Base-by-base conservation (phyloP, 2,113 vertebrate species). In the Anhinga rufa region DNA sequence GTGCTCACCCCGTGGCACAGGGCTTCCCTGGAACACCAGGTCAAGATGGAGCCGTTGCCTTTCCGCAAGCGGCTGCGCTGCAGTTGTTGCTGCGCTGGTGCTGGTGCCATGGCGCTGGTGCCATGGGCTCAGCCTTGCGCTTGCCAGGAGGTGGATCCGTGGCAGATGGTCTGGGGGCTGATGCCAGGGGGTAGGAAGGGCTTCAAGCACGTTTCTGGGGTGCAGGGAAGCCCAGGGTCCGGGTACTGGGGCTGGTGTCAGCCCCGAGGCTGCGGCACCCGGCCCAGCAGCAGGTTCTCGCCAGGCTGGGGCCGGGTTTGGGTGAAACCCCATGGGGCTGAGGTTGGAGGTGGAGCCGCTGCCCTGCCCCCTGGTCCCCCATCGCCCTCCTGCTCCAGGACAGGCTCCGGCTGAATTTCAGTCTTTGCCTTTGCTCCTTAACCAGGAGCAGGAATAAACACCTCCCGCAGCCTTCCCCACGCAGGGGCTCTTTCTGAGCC, bases 231-330 rank as follows among this genome's bases (percentile, higher is more conserved):
- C 22, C 9, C 38, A 26, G 38, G 17, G 17, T 25, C n/a, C 0
- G 2, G 38, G 20, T 54, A 31, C n/a, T 2, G 9, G 14, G 31
- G 48, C 32, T 17, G 4, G 48, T 65, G 38, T 4, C 58, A 58
- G 32, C 52, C 46, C 31, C 1, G 1, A 21, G 57, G 49, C 18
- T 0, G 3, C 7, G 4, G 55, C 9, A 17, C 55, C 17, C 1
- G 29, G 24, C 7, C 11, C 5, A 3, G 46, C 54, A 78, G 78
- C 26, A 52, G 51, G n/a, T 20, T 77, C 52, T 82, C 0, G 0
- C 66, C 57, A 44, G 34, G 32, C 36, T 86, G 72, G 68, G 31
- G 17, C 38, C 0, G 3, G 19, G 21, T 34, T 70, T 83, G 78
- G 48, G 17, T 71, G 28, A 58, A 58, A 38, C 14, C 46, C 26